These are phyloP conservation scores for Oligia strigilis DNA, from an alignment of 2,888 invertebrate species.

Conservation along the genomic window DNA sequence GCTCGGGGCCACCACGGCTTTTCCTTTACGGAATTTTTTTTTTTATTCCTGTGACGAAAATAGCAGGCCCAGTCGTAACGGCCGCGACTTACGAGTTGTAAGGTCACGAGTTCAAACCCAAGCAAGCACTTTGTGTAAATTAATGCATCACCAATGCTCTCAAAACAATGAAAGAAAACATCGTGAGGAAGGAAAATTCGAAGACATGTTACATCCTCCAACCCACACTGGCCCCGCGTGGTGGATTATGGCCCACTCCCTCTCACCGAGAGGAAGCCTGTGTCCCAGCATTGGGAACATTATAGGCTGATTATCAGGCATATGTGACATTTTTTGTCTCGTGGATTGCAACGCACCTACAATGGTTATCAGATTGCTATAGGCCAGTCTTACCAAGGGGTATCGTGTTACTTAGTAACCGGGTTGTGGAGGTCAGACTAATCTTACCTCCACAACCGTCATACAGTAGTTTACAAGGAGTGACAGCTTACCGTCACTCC, in stretches of 20 bases:
- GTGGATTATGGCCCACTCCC: neutral
- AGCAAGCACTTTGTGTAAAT: neutral
- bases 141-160: neutral
- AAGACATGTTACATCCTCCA: neutral
- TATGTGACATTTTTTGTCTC: neutral
- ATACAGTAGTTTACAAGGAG: too few species aligned
- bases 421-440: neutral
- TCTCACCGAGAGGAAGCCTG: neutral
- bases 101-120: too few species aligned
- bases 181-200: neutral
- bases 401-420: neutral
- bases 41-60: slow-evolving; percentile 9
- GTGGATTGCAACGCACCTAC: neutral
- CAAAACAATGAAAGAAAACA: neutral
- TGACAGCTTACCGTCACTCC: neutral
- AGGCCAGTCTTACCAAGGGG: neutral
- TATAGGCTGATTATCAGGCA: neutral
- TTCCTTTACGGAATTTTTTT: slow-evolving; percentile 11
- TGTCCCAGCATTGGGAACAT: too few species aligned
- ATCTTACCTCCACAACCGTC: too few species aligned
- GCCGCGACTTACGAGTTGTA: too few species aligned
- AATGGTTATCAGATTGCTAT: neutral
- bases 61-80: neutral
- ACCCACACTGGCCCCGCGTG: neutral
- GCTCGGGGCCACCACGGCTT: neutral